These are phyloP conservation scores for Cephus nigrinus DNA, from an alignment of 2,888 invertebrate genomes.

Conservation along the genomic window DNA sequence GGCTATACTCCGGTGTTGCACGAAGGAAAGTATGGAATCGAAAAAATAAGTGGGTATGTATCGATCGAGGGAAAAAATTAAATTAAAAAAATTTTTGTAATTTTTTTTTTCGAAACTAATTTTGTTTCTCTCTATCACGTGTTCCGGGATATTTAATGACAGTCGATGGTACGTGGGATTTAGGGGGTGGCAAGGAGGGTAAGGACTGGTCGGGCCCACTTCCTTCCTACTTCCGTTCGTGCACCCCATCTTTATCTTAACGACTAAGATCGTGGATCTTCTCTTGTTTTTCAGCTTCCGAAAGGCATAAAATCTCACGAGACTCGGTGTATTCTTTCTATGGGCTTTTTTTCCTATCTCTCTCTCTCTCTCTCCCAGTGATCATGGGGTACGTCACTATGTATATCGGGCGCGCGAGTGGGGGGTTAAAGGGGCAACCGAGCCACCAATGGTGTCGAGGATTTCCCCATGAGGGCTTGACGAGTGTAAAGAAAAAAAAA, in stretches of 20 bases:
- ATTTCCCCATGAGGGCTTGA: not conserved
- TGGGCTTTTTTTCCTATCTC: not conserved
- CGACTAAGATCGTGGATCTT: conserved; percentile 24
- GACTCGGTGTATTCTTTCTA: not conserved
- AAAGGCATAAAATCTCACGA: conserved; percentile 45
- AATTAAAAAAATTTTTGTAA: not conserved
- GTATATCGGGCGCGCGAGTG: not conserved
- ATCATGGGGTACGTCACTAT: not conserved
- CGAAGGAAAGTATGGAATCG: not conserved
- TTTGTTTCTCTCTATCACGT: not conserved
- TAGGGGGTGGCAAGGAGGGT: not conserved
- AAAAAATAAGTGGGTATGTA: not conserved
- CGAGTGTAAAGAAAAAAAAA: conserved; percentile 15
- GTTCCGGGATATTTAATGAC: conserved; percentile 40
- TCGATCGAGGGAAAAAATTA: not conserved
- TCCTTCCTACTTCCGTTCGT: conserved; percentile 6
- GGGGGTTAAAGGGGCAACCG: not conserved
- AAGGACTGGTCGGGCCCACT: not conserved
- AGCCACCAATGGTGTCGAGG: not conserved
- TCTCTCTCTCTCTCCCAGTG: not conserved
- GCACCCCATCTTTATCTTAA: not conserved
- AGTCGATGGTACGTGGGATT: conserved; percentile 21
- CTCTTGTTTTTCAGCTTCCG: conserved; percentile 55
- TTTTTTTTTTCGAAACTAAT: not conserved
- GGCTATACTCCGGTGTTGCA: not conserved